phyloP scores from a whole-genome alignment of 2,113 vertebrate species.

The Natator depressus region DNA sequence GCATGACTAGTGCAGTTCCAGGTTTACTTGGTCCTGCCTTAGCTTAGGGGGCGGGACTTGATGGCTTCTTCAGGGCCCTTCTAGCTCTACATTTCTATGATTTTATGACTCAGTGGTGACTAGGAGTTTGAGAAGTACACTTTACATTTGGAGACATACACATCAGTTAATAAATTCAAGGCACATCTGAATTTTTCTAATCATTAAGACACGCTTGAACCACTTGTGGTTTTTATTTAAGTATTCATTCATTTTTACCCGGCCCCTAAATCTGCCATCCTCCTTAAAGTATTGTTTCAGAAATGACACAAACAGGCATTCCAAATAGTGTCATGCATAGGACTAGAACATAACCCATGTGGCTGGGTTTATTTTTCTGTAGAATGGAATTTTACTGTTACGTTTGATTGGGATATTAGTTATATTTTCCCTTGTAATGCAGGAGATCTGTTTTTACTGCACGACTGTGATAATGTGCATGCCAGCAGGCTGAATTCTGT shows the following conservation, averaged over 20 bases:
- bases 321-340: slow-evolving; percentile 48
- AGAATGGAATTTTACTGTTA: slow-evolving; percentile 51
- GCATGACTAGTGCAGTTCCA: not conserved
- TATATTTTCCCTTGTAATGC: slow-evolving; percentile 49
- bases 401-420: slow-evolving; percentile 65
- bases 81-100: too few species aligned
- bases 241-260: slow-evolving; percentile 42
- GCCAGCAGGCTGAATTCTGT: slow-evolving; percentile 41
- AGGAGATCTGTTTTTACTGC: slow-evolving; percentile 44
- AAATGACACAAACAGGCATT: slow-evolving; percentile 62
- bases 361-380: slow-evolving; percentile 67
- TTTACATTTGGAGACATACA: not conserved
- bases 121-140: not conserved
- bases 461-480: slow-evolving; percentile 62
- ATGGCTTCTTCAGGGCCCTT: too few species aligned
- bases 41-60: too few species aligned
- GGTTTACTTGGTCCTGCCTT: too few species aligned
- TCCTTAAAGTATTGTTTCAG: slow-evolving; percentile 67
- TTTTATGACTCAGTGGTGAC: not conserved
- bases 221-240: slow-evolving; percentile 26
- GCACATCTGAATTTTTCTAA: not conserved
- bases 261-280: slow-evolving; percentile 21
- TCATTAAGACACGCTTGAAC: not conserved
- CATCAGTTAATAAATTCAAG: not conserved
- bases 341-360: slow-evolving; percentile 64